phyloP scores from a whole-genome alignment of 2,888 invertebrate genomes.

The Alsophila aescularia region DNA sequence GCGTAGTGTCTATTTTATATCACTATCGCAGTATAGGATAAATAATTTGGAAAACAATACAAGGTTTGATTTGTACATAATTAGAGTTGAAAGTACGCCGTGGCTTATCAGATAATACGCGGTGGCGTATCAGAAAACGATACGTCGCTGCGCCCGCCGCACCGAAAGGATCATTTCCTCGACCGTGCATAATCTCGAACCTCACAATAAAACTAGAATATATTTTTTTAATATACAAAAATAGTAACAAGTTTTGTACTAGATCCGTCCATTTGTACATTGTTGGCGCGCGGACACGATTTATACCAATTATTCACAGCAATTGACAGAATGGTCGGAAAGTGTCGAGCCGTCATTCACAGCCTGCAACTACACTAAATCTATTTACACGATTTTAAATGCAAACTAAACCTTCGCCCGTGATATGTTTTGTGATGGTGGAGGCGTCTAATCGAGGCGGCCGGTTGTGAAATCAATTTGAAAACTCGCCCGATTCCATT shows the following conservation, averaged over 20 bases:
- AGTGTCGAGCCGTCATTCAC: conserved; percentile 30
- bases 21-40: too few relatives aligned
- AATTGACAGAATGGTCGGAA: not conserved
- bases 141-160: not conserved
- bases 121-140: not conserved
- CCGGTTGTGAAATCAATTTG: conserved; percentile 13
- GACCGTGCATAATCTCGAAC: conserved; percentile 30
- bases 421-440: conserved; percentile 41
- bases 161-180: conserved; percentile 26
- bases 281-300: conserved; percentile 65
- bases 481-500: not conserved
- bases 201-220: conserved; percentile 75
- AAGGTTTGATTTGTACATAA: too few relatives aligned
- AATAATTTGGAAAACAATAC: too few relatives aligned
- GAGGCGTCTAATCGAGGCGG: conserved; percentile 9
- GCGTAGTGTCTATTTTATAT: too few relatives aligned
- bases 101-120: not conserved
- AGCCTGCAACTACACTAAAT: conserved; percentile 34
- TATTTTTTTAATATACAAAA: conserved; percentile 77
- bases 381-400: conserved; percentile 51
- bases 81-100: too few relatives aligned
- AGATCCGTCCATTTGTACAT: conserved; percentile 80
- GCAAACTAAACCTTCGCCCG: conserved; percentile 48
- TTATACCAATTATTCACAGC: conserved; percentile 39
- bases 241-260: conserved; percentile 84